These are phyloP conservation scores for Huso huso DNA, from an alignment of 2,797 vertebrate genomes.

Conservation along the genomic window DNA sequence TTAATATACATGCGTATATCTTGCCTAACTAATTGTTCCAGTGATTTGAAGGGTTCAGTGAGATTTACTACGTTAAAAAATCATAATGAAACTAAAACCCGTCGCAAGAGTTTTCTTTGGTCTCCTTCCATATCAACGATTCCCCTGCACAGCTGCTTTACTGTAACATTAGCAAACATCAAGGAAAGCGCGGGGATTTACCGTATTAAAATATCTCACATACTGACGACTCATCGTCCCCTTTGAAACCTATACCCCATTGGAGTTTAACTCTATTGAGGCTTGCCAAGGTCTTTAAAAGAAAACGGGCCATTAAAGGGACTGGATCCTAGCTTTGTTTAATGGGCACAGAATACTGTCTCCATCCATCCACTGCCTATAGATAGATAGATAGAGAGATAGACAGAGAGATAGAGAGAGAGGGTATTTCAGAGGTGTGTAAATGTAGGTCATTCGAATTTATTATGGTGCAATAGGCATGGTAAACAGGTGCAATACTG, in stretches of 20 bases:
- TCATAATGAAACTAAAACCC: too few relatives aligned
- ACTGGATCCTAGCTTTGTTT: conserved; percentile 18
- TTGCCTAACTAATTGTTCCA: too few relatives aligned
- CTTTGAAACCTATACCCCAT: conserved; percentile 79
- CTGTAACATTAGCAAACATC: conserved; percentile 95
- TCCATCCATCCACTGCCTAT: background rate
- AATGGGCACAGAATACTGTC: conserved; percentile 13
- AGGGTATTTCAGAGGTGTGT: background rate
- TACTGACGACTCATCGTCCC: conserved; percentile 72
- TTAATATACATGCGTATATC: too few relatives aligned
- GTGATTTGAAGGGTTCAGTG: too few relatives aligned
- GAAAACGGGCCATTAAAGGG: conserved; percentile 18
- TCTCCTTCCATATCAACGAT: background rate
- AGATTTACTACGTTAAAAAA: too few relatives aligned
- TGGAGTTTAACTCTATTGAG: conserved; percentile 46
- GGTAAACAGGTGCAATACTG: conserved; percentile 13
- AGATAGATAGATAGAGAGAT: too few relatives aligned
- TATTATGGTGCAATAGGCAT: conserved; percentile 12
- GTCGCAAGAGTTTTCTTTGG: too few relatives aligned
- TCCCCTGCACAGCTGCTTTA: conserved; percentile 70
- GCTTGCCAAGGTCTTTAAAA: conserved; percentile 32
- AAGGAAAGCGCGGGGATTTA: conserved; percentile 75
- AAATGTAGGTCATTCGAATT: background rate
- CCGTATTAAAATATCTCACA: conserved; percentile 85
- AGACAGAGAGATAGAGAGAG: background rate